phyloP scores from a whole-genome alignment of 2,113 vertebrate species.

The Regulus satrapa region DNA sequence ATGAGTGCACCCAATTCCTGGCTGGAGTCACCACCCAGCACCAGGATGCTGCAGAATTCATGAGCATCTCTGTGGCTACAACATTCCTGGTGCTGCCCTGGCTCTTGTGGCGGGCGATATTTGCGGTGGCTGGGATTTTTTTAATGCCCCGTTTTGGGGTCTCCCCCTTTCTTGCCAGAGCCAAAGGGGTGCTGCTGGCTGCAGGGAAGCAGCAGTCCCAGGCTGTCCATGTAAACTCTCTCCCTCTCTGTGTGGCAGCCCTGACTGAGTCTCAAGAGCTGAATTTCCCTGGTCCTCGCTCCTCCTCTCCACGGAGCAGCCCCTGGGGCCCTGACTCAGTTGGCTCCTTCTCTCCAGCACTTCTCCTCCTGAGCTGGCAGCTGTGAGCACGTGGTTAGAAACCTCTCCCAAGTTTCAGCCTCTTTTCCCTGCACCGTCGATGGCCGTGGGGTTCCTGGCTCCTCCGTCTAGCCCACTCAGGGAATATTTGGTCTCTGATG shows the following conservation, averaged over 20 bases:
- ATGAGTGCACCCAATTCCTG: background rate
- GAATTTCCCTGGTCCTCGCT: background rate
- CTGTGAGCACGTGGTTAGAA: fast-evolving
- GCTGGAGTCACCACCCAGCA: background rate
- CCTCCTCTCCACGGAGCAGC: background rate
- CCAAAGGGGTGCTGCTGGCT: background rate
- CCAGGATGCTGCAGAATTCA: fast-evolving
- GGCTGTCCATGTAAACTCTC: background rate
- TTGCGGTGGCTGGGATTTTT: background rate
- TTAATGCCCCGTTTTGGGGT: fast-evolving
- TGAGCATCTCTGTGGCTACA: background rate
- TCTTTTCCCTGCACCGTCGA: fast-evolving
- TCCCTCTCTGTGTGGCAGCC: background rate
- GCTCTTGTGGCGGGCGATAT: background rate
- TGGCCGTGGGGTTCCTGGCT: background rate
- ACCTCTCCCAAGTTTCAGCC: fast-evolving
- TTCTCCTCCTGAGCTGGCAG: background rate
- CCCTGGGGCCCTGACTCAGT: background rate
- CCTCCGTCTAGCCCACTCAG: fast-evolving
- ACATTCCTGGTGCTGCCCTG: background rate
- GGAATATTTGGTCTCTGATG: background rate
- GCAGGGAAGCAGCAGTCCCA: background rate
- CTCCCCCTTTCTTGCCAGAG: background rate
- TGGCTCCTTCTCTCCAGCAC: background rate
- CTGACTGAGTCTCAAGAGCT: background rate